phyloP scores from a whole-genome alignment of 2,113 vertebrate genomes.

The Notarius lentiginosus region DNA sequence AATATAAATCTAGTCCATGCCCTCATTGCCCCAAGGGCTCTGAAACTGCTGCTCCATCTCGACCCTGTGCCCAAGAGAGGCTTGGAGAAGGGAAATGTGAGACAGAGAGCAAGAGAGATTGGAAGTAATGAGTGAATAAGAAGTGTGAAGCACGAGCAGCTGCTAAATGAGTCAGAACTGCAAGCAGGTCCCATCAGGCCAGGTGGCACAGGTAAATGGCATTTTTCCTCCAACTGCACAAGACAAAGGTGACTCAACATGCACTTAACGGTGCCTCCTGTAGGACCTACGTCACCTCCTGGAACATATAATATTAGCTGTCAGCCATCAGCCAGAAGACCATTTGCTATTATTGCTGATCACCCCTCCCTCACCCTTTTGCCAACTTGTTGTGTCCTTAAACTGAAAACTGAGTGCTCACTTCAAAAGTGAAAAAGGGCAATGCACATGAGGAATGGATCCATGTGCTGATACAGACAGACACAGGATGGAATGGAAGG shows the following conservation, averaged over 20 bases:
- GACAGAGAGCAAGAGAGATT: constrained; percentile 30
- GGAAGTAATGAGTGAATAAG: constrained; percentile 24
- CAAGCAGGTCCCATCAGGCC: constrained; percentile 39
- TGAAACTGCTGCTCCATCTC: constrained; percentile 55
- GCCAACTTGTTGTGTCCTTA: constrained; percentile 10
- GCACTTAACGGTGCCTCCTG: constrained; percentile 59
- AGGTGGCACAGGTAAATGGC: constrained; percentile 60
- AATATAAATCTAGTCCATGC: constrained; percentile 63
- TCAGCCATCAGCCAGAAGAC: constrained; percentile 51
- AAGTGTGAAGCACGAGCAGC: constrained; percentile 25
- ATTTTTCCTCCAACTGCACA: constrained; percentile 63
- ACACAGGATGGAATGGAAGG: neutral
- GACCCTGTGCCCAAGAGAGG: constrained; percentile 15
- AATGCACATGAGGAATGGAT: neutral
- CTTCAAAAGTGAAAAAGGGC: neutral
- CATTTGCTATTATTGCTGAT: constrained; percentile 28
- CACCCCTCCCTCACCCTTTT: neutral
- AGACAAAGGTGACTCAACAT: constrained; percentile 66
- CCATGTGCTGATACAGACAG: neutral
- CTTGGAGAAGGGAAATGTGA: neutral
- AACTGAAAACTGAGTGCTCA: neutral
- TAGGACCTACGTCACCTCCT: constrained; percentile 53
- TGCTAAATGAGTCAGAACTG: constrained; percentile 52
- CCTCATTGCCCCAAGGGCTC: constrained; percentile 62
- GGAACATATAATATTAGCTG: constrained; percentile 65